A percentile compares a stretch with the other conserved stretches of the same genome.
phyloP scores from a whole-genome alignment of 2,888 invertebrate genomes.

The Scaptomyza tumidula region DNA sequence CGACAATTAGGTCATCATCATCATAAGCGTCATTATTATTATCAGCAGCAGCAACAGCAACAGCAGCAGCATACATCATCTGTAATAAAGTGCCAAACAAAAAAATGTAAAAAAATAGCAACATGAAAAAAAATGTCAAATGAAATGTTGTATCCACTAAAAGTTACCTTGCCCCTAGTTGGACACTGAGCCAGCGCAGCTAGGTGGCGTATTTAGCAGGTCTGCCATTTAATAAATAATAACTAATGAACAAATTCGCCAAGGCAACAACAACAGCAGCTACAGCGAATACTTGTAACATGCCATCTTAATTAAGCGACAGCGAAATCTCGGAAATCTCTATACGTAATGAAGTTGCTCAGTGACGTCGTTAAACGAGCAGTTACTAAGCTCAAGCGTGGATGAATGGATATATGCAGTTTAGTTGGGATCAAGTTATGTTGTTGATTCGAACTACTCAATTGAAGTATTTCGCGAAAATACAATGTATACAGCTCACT shows the following conservation, averaged over 20 bases:
- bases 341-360: slow-evolving; percentile 48
- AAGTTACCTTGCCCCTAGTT: slow-evolving; percentile 43
- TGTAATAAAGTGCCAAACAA: slow-evolving; percentile 52
- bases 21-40: slow-evolving; percentile 27
- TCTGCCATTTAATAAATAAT: slow-evolving; percentile 73
- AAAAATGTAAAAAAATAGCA: slow-evolving; percentile 19
- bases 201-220: slow-evolving; percentile 46
- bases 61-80: slow-evolving; percentile 72
- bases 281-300: slow-evolving; percentile 25
- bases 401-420: slow-evolving; percentile 4
- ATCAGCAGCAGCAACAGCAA: slow-evolving; percentile 32
- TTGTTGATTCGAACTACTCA: neutral
- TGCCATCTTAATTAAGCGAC: slow-evolving; percentile 63
- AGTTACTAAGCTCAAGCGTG: slow-evolving; percentile 7
- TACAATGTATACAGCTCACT: too few relatives aligned
- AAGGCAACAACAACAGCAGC: slow-evolving; percentile 32
- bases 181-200: slow-evolving; percentile 47
- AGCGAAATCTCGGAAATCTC: slow-evolving; percentile 40
- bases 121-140: slow-evolving; percentile 33
- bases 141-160: slow-evolving; percentile 34
- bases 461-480: neutral
- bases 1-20: slow-evolving; percentile 74
- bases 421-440: neutral
- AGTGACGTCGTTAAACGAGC: neutral
- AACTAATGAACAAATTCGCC: slow-evolving; percentile 77